These are phyloP conservation scores for Pyrocephalus nanus DNA, from an alignment of 2,797 vertebrate genomes.

Conservation along the genomic window DNA sequence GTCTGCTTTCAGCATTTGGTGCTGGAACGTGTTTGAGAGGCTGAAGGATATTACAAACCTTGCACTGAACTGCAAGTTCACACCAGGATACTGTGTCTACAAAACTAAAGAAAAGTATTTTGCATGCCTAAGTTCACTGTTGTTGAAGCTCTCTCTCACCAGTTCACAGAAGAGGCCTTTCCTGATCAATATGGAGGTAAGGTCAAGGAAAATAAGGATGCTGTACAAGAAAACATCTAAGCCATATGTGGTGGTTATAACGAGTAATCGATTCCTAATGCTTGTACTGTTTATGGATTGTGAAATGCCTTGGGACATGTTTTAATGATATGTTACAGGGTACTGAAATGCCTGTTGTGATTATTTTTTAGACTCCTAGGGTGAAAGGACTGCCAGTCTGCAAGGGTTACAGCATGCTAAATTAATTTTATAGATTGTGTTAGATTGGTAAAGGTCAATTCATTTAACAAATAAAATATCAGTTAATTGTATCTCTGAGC, in stretches of 20 bases:
- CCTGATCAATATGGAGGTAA: not conserved
- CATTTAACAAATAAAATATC: constrained; percentile 43
- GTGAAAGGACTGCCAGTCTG: not conserved
- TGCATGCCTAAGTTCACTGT: not conserved
- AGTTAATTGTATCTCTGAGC: constrained; percentile 16
- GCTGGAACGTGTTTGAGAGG: not conserved
- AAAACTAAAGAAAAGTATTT: not conserved
- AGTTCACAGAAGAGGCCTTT: not conserved
- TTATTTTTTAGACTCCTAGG: not conserved
- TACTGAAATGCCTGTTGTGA: not conserved
- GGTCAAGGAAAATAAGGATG: not conserved
- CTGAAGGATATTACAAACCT: not conserved
- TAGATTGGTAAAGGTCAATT: constrained; percentile 25
- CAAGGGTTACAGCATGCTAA: not conserved
- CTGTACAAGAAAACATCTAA: not conserved
- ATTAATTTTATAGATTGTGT: constrained; percentile 33
- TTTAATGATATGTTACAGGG: not conserved
- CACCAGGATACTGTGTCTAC: not conserved
- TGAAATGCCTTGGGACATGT: constrained; percentile 11
- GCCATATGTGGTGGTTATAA: not conserved
- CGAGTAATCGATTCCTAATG: not conserved
- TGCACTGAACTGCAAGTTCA: not conserved
- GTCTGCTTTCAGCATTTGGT: not conserved
- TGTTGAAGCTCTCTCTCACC: not conserved
- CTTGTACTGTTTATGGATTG: not conserved